Conservation (phyloP, 1,140 invertebrate species). For the Hestina assimilis region DNA sequence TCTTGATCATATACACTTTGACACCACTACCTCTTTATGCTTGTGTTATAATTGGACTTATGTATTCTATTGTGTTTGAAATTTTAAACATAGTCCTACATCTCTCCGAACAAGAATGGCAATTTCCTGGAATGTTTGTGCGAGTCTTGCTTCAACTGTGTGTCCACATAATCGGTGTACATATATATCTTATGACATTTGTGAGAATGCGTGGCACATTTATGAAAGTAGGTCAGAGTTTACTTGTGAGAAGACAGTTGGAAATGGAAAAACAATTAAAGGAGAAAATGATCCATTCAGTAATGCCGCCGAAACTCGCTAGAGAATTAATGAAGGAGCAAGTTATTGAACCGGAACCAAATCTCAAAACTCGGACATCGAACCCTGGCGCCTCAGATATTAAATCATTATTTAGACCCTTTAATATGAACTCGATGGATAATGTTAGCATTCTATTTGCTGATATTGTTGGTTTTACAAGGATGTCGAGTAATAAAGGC, state of each 20-base stretch:
- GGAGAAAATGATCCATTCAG: slow-evolving; percentile 98
- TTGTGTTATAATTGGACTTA: slow-evolving; percentile 85
- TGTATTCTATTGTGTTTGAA: slow-evolving; percentile 93
- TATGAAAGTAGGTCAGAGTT: slow-evolving; percentile 96
- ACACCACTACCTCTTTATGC: slow-evolving; percentile 94
- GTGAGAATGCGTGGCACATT: slow-evolving; percentile 96
- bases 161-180: slow-evolving; percentile 94
- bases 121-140: slow-evolving; percentile 82
- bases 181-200: slow-evolving; percentile 95
- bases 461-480: slow-evolving; percentile 98
- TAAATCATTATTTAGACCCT: slow-evolving; percentile 91
- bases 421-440: slow-evolving; percentile 97
- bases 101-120: slow-evolving; percentile 68
- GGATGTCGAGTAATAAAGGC: slow-evolving; percentile 97
- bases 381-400: slow-evolving; percentile 83
- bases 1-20: slow-evolving; percentile 94
- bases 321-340: slow-evolving; percentile 90
- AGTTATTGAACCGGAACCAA: slow-evolving; percentile 75
- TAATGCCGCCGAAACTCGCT: slow-evolving; percentile 96
- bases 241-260: slow-evolving; percentile 87
- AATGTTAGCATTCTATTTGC: slow-evolving; percentile 99
- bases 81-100: slow-evolving; percentile 75
- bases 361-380: slow-evolving; percentile 71
- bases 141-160: slow-evolving; percentile 90
- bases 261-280: slow-evolving; percentile 96